Conservation (phyloP, 2,797 vertebrate genomes). For the Platalea minor region DNA sequence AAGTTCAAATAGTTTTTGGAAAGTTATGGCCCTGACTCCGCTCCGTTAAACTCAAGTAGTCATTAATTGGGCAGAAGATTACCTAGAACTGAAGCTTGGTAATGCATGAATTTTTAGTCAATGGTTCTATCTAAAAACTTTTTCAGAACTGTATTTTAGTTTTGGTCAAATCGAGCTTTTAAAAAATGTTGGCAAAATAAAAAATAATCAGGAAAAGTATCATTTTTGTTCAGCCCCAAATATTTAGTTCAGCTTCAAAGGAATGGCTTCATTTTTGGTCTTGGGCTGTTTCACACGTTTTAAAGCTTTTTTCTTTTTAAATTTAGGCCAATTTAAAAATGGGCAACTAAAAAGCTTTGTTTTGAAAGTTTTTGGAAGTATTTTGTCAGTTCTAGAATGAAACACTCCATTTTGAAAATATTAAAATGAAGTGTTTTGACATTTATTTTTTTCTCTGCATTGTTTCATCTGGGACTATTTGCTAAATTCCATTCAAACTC, state of each 20-base stretch:
- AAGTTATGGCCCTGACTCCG: not conserved
- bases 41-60: not conserved
- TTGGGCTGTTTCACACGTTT: not conserved
- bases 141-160: not conserved
- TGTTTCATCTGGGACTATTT: conserved; percentile 33
- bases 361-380: conserved; percentile 29
- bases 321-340: conserved; percentile 14
- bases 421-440: conserved; percentile 22
- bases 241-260: conserved; percentile 2
- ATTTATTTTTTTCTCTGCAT: not conserved
- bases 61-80: not conserved
- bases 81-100: not conserved
- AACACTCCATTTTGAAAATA: not conserved
- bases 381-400: conserved; percentile 36
- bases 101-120: not conserved
- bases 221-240: not conserved
- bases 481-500: conserved; percentile 38
- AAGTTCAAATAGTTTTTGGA: not conserved
- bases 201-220: not conserved
- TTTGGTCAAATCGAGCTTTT: not conserved
- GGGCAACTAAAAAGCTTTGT: conserved; percentile 8
- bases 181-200: not conserved
- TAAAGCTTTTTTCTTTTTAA: not conserved
- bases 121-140: not conserved
- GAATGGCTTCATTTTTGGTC: not conserved